These are phyloP conservation scores for Acanthosoma haemorrhoidale DNA, from an alignment of 2,888 invertebrate genomes.

Conservation along the genomic window DNA sequence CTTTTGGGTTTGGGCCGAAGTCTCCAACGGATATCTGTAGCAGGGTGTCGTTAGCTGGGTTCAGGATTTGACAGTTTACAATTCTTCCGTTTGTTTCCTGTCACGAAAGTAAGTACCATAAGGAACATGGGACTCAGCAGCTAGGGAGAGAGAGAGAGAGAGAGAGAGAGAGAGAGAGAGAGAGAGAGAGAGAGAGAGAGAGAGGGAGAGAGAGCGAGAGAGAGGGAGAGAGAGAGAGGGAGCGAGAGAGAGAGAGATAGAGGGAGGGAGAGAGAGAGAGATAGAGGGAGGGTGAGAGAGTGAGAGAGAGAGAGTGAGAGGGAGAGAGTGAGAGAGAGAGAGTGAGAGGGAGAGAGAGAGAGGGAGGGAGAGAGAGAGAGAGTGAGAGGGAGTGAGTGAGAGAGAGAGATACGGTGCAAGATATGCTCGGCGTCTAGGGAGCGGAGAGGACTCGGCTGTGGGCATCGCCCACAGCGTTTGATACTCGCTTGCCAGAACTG, in stretches of 20 bases:
- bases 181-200: slow-evolving; percentile 15
- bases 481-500: no score
- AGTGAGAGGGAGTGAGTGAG: background rate
- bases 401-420: background rate
- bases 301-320: background rate
- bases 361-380: background rate
- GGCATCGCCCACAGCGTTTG: no score
- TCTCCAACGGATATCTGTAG: no score
- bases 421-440: background rate
- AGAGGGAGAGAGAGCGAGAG: background rate
- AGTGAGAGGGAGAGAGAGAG: background rate
- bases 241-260: background rate
- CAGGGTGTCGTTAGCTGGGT: no score
- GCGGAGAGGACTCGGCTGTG: background rate
- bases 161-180: slow-evolving; percentile 12
- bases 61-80: no score
- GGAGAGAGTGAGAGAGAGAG: background rate
- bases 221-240: background rate
- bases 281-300: background rate
- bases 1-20: no score
- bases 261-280: background rate
- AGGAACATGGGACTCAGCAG: no score
- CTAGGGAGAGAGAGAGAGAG: background rate
- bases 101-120: no score
- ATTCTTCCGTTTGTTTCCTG: no score